Evolutionary conservation across 1,140 invertebrate genomes (phyloP), one percentile per base, ranked within the genome.

Genomic region (Tetragnatha versicolor): DNA sequence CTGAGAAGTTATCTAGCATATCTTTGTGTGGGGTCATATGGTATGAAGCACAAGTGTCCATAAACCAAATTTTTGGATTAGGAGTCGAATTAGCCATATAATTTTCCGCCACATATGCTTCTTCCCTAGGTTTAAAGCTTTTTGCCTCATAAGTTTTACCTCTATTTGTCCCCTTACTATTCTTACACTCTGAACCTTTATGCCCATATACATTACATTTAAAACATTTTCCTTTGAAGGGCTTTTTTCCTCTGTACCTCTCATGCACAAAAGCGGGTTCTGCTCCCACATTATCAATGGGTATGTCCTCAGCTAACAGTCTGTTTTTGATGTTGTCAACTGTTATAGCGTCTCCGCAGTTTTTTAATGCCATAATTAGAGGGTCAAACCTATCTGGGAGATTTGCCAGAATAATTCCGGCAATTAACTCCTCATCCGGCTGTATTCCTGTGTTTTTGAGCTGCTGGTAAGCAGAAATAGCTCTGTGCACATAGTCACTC

Each of bases 291-390:
- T 27, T 1, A 29, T 3, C 2, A 17, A 45, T 20, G 17, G 27
- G 47, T 10, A 33, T n/a, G 31, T 68, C 65, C 17, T 68, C 65
- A 68, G 65, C 45, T 22, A 68, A n/a, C 31, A 68, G 33, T 2
- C 65, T 20, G n/a, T 17, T 49, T 68, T 27, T 27, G 4, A 68
- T 31, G 49, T 68, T 33, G n/a, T 58, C 53, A 7, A 58, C 53
- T 27, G 39, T 49, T 10, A 47, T 68, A 20, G 22, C 42, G 17
- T 68, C 45, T 29, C 42, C 65, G 49, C 65, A 68, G 22, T 68
- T 68, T 22, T 68, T 68, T 25, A 68, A 49, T 29, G 45, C 65
- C 65, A 51, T 68, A 22, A 68, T 68, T 2, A 68, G 29, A 4
- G 39, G 39, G 2, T 66, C 63, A 66, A 66, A 66, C 29, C 65